Evolutionary conservation across 2,888 invertebrate genomes (phyloP).

Genomic region (Elegia similella): DNA sequence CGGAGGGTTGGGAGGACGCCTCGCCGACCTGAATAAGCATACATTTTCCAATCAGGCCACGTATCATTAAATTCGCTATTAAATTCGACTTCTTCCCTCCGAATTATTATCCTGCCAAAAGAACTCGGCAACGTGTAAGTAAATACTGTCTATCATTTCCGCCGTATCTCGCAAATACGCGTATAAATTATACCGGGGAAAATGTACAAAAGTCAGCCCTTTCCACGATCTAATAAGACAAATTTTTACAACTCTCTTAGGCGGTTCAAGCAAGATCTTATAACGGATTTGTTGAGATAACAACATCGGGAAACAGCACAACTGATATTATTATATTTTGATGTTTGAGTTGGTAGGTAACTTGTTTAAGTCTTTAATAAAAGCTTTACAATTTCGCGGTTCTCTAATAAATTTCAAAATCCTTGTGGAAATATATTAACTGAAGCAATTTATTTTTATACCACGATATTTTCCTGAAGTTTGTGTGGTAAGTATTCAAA

Average conservation of each 20-base stretch:
- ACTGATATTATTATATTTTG: too few relatives aligned
- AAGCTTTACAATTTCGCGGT: too few relatives aligned
- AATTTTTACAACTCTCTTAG: too few relatives aligned
- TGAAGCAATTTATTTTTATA: neutral
- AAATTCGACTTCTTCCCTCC: slow-evolving; percentile 80
- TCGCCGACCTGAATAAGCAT: slow-evolving; percentile 78
- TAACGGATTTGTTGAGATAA: too few relatives aligned
- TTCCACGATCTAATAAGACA: too few relatives aligned
- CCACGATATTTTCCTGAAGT: slow-evolving; percentile 42
- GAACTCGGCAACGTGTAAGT: slow-evolving; percentile 47
- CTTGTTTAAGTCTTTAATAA: too few relatives aligned
- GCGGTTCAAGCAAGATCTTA: too few relatives aligned
- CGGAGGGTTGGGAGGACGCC: slow-evolving; percentile 62
- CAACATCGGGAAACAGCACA: too few relatives aligned
- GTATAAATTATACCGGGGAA: slow-evolving; percentile 25
- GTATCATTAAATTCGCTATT: slow-evolving; percentile 82
- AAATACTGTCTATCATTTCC: slow-evolving; percentile 46
- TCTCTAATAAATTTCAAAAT: too few relatives aligned
- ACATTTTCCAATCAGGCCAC: slow-evolving; percentile 82
- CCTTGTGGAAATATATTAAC: too few relatives aligned
- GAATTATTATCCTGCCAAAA: slow-evolving; percentile 77
- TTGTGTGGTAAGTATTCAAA: slow-evolving; percentile 70
- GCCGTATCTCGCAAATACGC: slow-evolving; percentile 27
- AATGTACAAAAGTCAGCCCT: slow-evolving; percentile 17
- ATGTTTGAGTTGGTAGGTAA: too few relatives aligned